Percentiles rank a stretch among this genome's conserved stretches.
Conservation (phyloP, 2,113 vertebrate genomes). For the Rhodinocichla rosea region DNA sequence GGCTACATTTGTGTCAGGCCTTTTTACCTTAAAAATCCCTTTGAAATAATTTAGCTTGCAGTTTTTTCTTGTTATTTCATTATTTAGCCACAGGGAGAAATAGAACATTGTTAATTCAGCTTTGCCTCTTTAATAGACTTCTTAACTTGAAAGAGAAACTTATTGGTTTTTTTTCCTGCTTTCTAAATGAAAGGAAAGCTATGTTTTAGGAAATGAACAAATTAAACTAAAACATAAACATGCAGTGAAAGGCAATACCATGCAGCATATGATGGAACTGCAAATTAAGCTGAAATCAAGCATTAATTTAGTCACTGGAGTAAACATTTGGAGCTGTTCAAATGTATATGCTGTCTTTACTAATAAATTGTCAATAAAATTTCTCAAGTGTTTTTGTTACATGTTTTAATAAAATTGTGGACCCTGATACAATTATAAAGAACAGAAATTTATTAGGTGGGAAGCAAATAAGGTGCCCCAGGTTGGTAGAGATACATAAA, state of each 20-base stretch:
- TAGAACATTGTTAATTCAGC: not conserved
- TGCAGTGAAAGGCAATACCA: not conserved
- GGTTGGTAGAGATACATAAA: not conserved
- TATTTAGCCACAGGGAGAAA: constrained; percentile 22
- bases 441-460: not conserved
- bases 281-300: constrained; percentile 44
- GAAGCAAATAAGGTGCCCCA: not conserved
- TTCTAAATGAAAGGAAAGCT: constrained; percentile 17
- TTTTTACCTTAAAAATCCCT: not conserved
- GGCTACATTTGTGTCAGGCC: not conserved
- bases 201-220: not conserved
- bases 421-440: not conserved
- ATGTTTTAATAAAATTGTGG: not conserved
- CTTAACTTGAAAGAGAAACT: not conserved
- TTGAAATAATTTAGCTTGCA: not conserved
- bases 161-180: not conserved
- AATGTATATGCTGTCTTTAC: not conserved
- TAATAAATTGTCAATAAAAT: not conserved
- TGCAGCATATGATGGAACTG: not conserved
- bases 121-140: constrained; percentile 7
- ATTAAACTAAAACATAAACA: constrained; percentile 49
- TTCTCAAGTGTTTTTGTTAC: not conserved
- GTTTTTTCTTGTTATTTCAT: not conserved
- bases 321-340: not conserved
- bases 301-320: constrained; percentile 27